phyloP scores from a whole-genome alignment of 2,113 vertebrate species.

The Sturnira hondurensis region DNA sequence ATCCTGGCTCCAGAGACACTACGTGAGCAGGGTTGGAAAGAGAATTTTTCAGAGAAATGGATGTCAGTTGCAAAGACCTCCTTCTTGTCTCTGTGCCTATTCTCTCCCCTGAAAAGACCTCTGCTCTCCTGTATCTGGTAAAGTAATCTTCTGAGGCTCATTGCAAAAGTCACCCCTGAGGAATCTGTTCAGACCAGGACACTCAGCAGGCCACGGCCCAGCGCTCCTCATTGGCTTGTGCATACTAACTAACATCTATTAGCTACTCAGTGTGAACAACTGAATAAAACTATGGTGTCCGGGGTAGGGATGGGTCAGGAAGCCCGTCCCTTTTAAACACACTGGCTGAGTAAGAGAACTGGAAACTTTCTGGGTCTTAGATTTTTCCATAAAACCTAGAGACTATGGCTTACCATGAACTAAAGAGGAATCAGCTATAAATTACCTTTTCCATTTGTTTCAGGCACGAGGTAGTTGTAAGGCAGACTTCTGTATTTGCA shows the following conservation, averaged over 20 bases:
- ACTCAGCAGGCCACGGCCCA: not conserved
- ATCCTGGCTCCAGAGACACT: fast-evolving
- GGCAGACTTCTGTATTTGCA: not conserved
- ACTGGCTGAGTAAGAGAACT: not conserved
- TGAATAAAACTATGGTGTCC: not conserved
- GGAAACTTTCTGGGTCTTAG: not conserved
- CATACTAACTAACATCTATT: not conserved
- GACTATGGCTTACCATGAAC: not conserved
- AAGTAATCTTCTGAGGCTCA: not conserved
- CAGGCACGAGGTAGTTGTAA: not conserved
- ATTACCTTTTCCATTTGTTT: not conserved
- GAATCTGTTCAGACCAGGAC: not conserved
- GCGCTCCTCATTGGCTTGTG: not conserved
- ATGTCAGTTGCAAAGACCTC: not conserved
- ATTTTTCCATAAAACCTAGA: not conserved
- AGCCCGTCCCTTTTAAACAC: not conserved
- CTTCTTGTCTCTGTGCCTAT: not conserved
- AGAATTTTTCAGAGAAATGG: not conserved
- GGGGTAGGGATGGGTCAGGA: not conserved
- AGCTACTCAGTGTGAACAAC: not conserved
- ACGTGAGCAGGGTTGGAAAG: not conserved
- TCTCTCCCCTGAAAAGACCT: not conserved
- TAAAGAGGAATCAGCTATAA: not conserved
- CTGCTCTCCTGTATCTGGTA: not conserved
- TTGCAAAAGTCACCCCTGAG: not conserved